These are phyloP conservation scores for Portevinia maculata DNA, from an alignment of 2,888 invertebrate species.

Conservation along the genomic window DNA sequence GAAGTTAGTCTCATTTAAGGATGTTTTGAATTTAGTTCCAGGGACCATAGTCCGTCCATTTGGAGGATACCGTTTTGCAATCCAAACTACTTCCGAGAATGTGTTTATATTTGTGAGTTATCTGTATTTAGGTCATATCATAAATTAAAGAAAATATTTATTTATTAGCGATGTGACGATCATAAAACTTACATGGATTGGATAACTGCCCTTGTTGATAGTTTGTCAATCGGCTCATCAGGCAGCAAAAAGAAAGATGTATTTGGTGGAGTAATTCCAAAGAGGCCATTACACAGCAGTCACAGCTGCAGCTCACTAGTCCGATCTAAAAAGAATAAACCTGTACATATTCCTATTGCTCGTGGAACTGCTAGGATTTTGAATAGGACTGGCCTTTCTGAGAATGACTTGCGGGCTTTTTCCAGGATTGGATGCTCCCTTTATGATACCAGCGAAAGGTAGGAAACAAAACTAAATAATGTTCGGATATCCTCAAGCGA, in stretches of 20 bases:
- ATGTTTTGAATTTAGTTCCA: conserved; percentile 79
- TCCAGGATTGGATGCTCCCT: conserved; percentile 41
- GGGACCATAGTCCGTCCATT: conserved; percentile 78
- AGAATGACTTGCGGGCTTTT: conserved; percentile 67
- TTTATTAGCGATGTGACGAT: conserved; percentile 78
- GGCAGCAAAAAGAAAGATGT: conserved; percentile 53
- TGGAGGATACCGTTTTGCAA: conserved; percentile 78
- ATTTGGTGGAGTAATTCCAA: neutral
- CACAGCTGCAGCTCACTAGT: conserved; percentile 77
- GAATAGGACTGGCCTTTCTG: conserved; percentile 76
- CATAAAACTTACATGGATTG: conserved; percentile 78
- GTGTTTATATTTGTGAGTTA: conserved; percentile 78
- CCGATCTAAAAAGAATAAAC: conserved; percentile 61
- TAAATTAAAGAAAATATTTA: neutral
- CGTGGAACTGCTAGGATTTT: conserved; percentile 77
- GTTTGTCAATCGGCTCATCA: conserved; percentile 74
- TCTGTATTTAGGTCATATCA: neutral
- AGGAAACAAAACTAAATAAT: conserved; percentile 5
- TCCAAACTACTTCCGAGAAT: conserved; percentile 78
- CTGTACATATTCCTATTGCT: conserved; percentile 77
- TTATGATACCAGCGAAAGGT: conserved; percentile 52
- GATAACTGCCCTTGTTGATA: conserved; percentile 78
- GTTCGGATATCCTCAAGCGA: conserved; percentile 3
- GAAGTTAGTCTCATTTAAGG: conserved; percentile 79
- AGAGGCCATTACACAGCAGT: conserved; percentile 68